Evolutionary conservation across 1,140 invertebrate species (phyloP).

Genomic region (Papilio polyxenes): DNA sequence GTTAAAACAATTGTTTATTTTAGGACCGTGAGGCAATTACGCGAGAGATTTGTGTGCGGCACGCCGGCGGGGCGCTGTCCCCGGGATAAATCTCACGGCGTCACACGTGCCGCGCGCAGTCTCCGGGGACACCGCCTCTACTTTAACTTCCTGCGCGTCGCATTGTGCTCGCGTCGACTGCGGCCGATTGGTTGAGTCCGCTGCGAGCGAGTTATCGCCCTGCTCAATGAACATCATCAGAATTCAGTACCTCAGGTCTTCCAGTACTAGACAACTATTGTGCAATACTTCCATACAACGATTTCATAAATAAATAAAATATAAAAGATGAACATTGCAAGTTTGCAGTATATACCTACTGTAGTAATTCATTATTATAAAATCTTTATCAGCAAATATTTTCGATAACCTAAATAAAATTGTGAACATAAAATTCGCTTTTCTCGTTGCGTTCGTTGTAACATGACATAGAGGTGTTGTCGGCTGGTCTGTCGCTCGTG

Average conservation of each 20-base stretch:
- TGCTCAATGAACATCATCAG: not conserved
- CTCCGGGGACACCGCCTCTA: not conserved
- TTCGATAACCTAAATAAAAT: not conserved
- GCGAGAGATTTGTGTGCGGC: constrained; percentile 24
- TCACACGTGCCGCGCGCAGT: not conserved
- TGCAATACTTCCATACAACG: no score
- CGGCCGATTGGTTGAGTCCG: not conserved
- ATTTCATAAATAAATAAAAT: no score
- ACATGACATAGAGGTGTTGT: not conserved
- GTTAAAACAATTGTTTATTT: constrained; percentile 27
- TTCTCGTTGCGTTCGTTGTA: not conserved
- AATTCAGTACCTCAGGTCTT: no score
- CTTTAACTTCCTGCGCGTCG: not conserved
- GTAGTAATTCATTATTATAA: not conserved
- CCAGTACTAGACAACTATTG: no score
- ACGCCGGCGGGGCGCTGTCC: not conserved
- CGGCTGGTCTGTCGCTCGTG: not conserved
- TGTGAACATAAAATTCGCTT: not conserved
- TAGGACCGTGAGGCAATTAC: constrained; percentile 9
- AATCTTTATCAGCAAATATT: not conserved
- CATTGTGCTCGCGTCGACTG: not conserved
- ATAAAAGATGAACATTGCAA: no score
- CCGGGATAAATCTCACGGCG: constrained; percentile 9
- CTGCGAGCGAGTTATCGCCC: not conserved
- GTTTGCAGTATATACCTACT: not conserved